Evolutionary conservation across 2,113 vertebrate species (phyloP).

Genomic region (Plotosus lineatus): DNA sequence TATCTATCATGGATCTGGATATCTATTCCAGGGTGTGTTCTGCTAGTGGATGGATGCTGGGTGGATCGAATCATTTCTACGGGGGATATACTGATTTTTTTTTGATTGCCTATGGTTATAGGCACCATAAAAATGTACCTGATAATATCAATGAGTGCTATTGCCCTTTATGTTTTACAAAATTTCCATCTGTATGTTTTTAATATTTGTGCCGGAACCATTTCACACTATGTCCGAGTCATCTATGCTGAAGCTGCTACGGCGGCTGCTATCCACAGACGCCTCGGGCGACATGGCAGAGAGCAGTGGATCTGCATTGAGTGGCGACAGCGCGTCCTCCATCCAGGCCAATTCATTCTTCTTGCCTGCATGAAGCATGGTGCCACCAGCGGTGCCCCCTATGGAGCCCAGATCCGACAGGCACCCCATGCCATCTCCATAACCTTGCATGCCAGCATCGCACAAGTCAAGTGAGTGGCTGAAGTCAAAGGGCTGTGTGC

Average conservation of each 20-base stretch:
- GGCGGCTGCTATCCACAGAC: constrained; percentile 92
- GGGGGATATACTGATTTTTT: background rate
- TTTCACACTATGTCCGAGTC: constrained; percentile 90
- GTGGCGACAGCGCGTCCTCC: constrained; percentile 89
- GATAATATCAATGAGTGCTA: background rate
- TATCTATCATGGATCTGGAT: background rate
- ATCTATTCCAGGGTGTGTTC: constrained; percentile 28
- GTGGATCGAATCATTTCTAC: background rate
- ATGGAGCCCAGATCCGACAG: constrained; percentile 79
- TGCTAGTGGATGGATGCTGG: background rate
- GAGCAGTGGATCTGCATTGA: constrained; percentile 89
- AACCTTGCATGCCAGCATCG: constrained; percentile 72
- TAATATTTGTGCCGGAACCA: constrained; percentile 15
- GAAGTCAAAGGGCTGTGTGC: constrained; percentile 84
- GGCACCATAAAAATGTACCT: background rate
- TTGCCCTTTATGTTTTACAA: background rate
- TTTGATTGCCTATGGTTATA: background rate
- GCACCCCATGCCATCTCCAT: constrained; percentile 80
- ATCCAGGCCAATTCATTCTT: constrained; percentile 88
- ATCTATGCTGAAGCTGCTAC: constrained; percentile 98
- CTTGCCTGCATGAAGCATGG: constrained; percentile 73
- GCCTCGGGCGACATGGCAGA: constrained; percentile 92
- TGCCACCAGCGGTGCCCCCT: constrained; percentile 51
- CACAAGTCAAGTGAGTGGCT: constrained; percentile 85
- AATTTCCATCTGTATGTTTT: constrained; percentile 30